Conservation (phyloP, 2,797 vertebrate species). For the Falco concolor region DNA sequence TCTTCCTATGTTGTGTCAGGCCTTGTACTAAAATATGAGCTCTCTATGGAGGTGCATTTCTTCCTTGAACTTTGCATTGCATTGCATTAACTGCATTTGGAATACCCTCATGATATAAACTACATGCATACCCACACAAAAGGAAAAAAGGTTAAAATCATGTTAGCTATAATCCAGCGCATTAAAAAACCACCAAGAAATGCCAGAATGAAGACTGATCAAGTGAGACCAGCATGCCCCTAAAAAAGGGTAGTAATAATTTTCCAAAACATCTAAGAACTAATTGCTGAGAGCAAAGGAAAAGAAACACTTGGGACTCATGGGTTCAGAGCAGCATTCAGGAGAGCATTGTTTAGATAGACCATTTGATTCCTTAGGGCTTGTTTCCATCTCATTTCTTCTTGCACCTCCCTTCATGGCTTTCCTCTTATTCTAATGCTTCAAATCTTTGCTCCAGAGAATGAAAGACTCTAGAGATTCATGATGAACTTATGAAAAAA, state of each 20-base stretch:
- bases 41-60: not conserved
- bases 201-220: not conserved
- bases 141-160: not conserved
- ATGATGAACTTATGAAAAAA: not conserved
- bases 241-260: not conserved
- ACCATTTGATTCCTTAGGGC: not conserved
- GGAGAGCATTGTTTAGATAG: not conserved
- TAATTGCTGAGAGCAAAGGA: not conserved
- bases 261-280: not conserved
- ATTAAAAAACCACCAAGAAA: not conserved
- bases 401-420: not conserved
- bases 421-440: conserved; percentile 3
- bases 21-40: not conserved
- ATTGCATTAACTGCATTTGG: not conserved
- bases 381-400: conserved; percentile 32
- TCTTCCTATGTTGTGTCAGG: not conserved
- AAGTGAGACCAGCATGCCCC: not conserved
- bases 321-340: not conserved
- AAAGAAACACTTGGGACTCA: not conserved
- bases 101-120: not conserved
- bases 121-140: not conserved
- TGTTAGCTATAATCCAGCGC: not conserved
- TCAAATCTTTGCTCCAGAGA: conserved; percentile 26
- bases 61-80: not conserved
- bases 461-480: conserved; percentile 10